phyloP scores from a whole-genome alignment of 2,797 vertebrate species.

The Karalla daura region DNA sequence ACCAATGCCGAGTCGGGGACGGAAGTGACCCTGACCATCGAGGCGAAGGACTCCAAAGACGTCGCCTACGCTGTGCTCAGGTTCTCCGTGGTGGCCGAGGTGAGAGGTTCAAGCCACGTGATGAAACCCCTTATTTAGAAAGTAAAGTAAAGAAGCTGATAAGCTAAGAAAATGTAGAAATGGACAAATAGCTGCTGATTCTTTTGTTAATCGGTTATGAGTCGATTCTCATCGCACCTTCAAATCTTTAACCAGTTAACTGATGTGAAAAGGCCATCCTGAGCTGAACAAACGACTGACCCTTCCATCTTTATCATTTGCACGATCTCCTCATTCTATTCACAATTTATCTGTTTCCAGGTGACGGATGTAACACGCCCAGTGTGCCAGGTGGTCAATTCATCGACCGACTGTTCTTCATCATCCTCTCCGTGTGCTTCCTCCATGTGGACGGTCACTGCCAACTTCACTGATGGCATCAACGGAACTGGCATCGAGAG shows the following conservation, averaged over 20 bases:
- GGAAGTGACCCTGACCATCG: slow-evolving; percentile 76
- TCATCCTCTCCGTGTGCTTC: slow-evolving; percentile 57
- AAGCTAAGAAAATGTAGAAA: too few species aligned
- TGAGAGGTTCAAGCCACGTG: too few species aligned
- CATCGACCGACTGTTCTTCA: slow-evolving; percentile 44
- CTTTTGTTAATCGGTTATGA: too few species aligned
- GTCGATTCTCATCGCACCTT: too few species aligned
- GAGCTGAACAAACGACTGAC: too few species aligned
- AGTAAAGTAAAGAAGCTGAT: too few species aligned
- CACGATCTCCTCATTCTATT: background rate
- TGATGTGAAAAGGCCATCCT: too few species aligned
- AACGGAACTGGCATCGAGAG: slow-evolving; percentile 72
- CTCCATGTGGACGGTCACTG: slow-evolving; percentile 64
- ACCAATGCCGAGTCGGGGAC: slow-evolving; percentile 64
- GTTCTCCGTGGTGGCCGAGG: slow-evolving; percentile 68
- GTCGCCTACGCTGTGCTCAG: slow-evolving; percentile 73
- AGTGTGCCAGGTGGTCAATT: slow-evolving; percentile 48
- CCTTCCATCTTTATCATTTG: background rate
- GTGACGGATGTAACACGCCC: slow-evolving; percentile 67
- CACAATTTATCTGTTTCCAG: slow-evolving; percentile 38
- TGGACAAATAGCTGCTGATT: too few species aligned
- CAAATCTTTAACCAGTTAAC: too few species aligned
- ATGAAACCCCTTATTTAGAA: too few species aligned
- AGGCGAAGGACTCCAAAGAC: slow-evolving; percentile 64
- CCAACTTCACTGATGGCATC: slow-evolving; percentile 71